phyloP scores from a whole-genome alignment of 2,113 vertebrate genomes.

The Mustelus asterias region DNA sequence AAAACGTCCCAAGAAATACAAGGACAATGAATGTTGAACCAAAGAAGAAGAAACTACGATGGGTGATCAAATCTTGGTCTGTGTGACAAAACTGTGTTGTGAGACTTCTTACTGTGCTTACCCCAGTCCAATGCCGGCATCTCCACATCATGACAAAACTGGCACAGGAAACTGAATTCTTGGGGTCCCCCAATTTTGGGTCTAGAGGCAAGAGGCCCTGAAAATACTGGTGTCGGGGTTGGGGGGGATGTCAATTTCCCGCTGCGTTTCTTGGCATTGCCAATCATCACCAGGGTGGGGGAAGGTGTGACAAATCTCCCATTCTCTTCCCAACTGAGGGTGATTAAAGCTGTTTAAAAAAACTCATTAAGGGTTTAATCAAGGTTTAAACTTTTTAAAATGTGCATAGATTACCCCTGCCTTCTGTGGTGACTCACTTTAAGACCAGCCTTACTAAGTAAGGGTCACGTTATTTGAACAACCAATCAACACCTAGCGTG shows the following conservation, averaged over 20 bases:
- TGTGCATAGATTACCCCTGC: neutral
- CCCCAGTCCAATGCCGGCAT: too few species aligned
- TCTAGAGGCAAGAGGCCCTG: too few species aligned
- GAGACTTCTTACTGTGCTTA: too few species aligned
- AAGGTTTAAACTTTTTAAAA: neutral
- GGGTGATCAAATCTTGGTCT: neutral
- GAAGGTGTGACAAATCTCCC: neutral
- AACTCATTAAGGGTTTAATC: neutral
- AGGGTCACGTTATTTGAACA: too few species aligned
- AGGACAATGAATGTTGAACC: neutral
- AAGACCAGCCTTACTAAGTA: too few species aligned
- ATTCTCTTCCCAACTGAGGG: neutral
- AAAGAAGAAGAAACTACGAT: neutral
- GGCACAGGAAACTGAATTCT: neutral
- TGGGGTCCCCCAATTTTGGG: too few species aligned
- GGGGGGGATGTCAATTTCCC: neutral
- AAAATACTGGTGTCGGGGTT: too few species aligned
- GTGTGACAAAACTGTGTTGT: constrained; percentile 3
- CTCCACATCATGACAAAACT: constrained; percentile 1
- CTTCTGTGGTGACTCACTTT: too few species aligned
- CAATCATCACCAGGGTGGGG: neutral
- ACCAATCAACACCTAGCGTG: too few species aligned
- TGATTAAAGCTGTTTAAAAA: neutral
- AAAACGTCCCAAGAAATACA: neutral
- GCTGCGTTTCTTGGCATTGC: neutral